phyloP scores from a whole-genome alignment of 2,113 vertebrate species.

The Scolopax mira region DNA sequence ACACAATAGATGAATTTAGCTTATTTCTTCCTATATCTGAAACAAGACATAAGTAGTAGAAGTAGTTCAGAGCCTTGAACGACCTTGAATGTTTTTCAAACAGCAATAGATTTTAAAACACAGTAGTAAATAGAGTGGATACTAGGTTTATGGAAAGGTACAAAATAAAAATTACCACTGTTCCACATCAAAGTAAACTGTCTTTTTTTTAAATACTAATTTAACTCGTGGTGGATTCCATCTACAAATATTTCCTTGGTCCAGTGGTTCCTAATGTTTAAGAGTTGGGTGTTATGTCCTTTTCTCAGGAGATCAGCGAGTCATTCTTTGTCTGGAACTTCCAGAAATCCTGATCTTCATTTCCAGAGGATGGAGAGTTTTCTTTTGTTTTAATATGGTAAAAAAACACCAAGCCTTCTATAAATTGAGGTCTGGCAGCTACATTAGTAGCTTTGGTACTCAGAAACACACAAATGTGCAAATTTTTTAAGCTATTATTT shows the following conservation, averaged over 20 bases:
- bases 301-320: background rate
- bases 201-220: background rate
- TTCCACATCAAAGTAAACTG: background rate
- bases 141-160: background rate
- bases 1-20: background rate
- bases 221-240: background rate
- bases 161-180: background rate
- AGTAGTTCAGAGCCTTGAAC: background rate
- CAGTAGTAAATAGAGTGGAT: background rate
- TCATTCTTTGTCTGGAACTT: background rate
- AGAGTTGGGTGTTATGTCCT: background rate
- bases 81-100: background rate
- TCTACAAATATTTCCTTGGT: background rate
- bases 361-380: background rate
- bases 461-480: background rate
- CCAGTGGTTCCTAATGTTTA: background rate
- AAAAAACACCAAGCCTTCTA: background rate
- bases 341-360: background rate
- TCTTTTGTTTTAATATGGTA: background rate
- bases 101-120: background rate
- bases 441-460: background rate
- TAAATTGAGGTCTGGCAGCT: background rate
- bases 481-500: background rate
- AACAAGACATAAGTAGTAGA: background rate
- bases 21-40: background rate